Evolutionary conservation across 2,113 vertebrate genomes (phyloP), one percentile per base, ranked within the genome.

Genomic region (Coptodon rendalli): DNA sequence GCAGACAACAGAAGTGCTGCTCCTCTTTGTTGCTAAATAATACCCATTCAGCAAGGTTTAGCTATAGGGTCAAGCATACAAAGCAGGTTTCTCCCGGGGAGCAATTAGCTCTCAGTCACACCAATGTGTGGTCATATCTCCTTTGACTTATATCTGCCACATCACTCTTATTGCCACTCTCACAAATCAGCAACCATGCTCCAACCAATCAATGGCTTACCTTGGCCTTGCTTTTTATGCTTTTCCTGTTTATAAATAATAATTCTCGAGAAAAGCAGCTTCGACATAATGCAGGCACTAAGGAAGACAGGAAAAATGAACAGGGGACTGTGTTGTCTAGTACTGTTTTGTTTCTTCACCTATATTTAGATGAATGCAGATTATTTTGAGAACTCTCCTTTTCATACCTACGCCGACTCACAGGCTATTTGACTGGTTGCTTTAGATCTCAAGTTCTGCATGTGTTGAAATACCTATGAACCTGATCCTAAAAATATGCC

Each of bases 11-110:
- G 83, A 91, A 86, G 90, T 83, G 83, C 78, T 91, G 91, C 89
- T 91, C 83, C n/a, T 86, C 92, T 94, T 94, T 94, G 95, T 94
- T 89, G 93, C 83, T 89, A 89, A 86, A 91, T 93, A 89, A 86
- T 66, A 89, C 88, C 89, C 80, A 89, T 93, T 95, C 89, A 92
- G 93, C 86, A 81, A 87, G 86, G 87, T 91, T 94, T 89, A 88
- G 83, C 91, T 89, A 53, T 86, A 87, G 88, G 92, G 91, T 94
- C 91, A 88, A 81, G 43, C 24, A 78, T 71, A 87, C 90, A 93
- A 91, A 89, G 90, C 81, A 34, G 78, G 81, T 83, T 87, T 71
- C 93, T 92, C 87, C 88, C 84, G 24, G 90, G 87, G 92, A 92
- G 91, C 93, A 93, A 93, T 96, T 95, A 93, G 87, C 89, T 88